Conservation (phyloP, 2,888 invertebrate species). For the Sussaba pulchella region DNA sequence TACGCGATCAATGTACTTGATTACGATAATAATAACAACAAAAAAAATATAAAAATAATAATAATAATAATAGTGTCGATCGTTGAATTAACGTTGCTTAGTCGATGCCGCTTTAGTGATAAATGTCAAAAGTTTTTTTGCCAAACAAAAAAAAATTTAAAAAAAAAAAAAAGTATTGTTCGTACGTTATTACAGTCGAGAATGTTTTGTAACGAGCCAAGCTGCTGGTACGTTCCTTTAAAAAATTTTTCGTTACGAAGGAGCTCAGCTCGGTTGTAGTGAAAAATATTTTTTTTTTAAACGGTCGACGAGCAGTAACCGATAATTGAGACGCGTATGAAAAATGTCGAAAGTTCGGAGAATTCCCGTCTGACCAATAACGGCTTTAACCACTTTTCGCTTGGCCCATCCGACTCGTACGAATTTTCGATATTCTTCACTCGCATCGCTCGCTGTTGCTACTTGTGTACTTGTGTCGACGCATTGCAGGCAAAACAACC, state of each 20-base stretch:
- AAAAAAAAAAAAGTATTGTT: neutral
- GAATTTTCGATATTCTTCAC: conserved; percentile 34
- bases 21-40: conserved; percentile 40
- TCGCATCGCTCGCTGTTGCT: conserved; percentile 25
- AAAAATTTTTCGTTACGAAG: conserved; percentile 26
- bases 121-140: conserved; percentile 7
- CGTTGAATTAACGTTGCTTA: neutral
- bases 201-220: neutral
- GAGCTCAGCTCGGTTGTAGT: conserved; percentile 12
- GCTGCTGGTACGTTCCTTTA: neutral
- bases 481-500: conserved; percentile 20
- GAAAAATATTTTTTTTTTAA: neutral
- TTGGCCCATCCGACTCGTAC: neutral
- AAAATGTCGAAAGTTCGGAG: conserved; percentile 34
- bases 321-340: conserved; percentile 11
- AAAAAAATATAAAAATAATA: conserved; percentile 34
- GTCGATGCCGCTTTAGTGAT: conserved; percentile 25
- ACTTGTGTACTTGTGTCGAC: conserved; percentile 13
- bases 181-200: neutral
- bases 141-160: too few species aligned
- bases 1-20: conserved; percentile 70
- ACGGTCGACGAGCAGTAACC: conserved; percentile 6
- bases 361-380: conserved; percentile 6
- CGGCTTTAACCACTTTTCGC: neutral
- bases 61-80: conserved; percentile 24